Percentiles rank a stretch among this genome's conserved stretches.
Evolutionary conservation across 2,113 vertebrate genomes (phyloP).

Genomic region (Dinomys branickii): DNA sequence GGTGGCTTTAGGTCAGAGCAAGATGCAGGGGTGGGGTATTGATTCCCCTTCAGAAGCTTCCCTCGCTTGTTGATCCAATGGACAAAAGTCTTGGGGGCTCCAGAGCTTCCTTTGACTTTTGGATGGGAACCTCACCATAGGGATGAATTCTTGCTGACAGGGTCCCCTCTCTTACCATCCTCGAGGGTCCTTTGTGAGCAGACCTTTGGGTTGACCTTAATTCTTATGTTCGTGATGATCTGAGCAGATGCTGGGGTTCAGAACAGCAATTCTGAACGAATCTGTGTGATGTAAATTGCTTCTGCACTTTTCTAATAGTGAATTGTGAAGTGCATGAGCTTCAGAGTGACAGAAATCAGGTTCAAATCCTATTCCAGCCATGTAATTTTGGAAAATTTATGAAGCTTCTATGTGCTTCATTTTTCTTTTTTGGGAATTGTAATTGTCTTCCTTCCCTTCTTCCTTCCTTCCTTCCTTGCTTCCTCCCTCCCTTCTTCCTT

Average conservation of each 20-base stretch:
- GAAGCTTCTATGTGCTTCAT: neutral
- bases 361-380: neutral
- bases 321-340: neutral
- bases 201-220: neutral
- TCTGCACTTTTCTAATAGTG: neutral
- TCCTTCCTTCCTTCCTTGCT: too few relatives aligned
- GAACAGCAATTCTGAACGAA: neutral
- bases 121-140: neutral
- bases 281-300: neutral
- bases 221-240: neutral
- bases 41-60: neutral
- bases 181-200: neutral
- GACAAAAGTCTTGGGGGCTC: neutral
- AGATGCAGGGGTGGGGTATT: neutral
- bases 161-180: neutral
- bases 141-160: neutral
- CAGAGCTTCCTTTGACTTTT: neutral
- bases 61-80: neutral
- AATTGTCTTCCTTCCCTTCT: neutral
- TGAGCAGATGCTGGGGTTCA: neutral
- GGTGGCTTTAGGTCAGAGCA: neutral
- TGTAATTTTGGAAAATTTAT: neutral
- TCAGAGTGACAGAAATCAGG: neutral
- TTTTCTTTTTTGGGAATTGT: neutral
- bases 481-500: neutral